Percentiles rank a stretch among this genome's conserved stretches.
Evolutionary conservation across 2,113 vertebrate species (phyloP).

Genomic region (Tinamus guttatus): DNA sequence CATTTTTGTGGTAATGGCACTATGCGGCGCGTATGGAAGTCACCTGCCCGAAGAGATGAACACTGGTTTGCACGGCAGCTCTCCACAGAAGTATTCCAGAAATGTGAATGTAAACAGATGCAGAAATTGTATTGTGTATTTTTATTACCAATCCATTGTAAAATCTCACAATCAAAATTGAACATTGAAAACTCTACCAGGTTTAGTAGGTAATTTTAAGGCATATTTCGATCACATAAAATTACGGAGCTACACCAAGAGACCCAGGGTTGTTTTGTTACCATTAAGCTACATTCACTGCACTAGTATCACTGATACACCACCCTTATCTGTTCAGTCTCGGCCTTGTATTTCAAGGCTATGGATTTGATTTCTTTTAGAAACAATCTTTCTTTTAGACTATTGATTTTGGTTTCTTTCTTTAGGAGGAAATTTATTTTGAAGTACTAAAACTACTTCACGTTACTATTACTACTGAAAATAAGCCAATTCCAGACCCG

Average conservation of each 20-base stretch:
- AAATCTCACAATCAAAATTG: background rate
- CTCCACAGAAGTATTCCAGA: background rate
- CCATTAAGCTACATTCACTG: background rate
- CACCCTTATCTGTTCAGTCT: background rate
- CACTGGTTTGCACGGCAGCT: fast-evolving
- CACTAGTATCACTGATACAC: background rate
- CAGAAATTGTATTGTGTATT: background rate
- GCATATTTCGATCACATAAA: background rate
- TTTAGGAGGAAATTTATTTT: background rate
- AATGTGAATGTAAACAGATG: background rate
- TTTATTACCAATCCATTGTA: background rate
- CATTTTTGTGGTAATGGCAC: background rate
- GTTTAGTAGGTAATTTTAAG: background rate
- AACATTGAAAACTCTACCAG: background rate
- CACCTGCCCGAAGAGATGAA: background rate
- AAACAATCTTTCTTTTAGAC: background rate
- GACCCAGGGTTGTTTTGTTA: background rate
- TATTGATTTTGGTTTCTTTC: background rate
- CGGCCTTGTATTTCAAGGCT: background rate
- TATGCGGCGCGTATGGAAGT: background rate
- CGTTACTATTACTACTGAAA: background rate
- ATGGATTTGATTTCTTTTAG: background rate
- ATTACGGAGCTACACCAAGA: background rate
- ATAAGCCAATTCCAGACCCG: background rate
- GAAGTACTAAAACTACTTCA: background rate